Evolutionary conservation across 2,113 vertebrate genomes (phyloP).

Genomic region (Mustelus asterias): DNA sequence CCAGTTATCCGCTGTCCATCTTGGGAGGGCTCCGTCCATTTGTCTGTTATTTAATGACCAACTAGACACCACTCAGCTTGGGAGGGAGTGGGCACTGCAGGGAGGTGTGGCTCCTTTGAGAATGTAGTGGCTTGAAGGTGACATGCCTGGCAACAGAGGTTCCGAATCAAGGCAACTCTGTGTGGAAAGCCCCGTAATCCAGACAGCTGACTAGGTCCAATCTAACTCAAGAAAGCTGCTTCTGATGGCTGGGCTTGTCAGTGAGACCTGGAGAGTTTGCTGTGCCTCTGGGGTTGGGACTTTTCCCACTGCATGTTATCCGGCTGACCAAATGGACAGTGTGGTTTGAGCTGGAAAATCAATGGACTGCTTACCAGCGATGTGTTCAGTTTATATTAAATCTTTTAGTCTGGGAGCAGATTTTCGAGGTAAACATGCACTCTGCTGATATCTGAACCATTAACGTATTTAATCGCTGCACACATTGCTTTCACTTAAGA

Average conservation of each 20-base stretch:
- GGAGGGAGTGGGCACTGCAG: neutral
- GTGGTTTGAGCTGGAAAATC: neutral
- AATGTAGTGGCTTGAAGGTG: neutral
- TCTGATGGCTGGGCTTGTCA: neutral
- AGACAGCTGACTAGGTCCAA: neutral
- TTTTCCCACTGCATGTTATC: neutral
- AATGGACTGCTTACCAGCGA: neutral
- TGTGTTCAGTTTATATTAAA: neutral
- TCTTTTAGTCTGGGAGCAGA: neutral
- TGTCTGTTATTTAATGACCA: neutral
- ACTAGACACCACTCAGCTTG: neutral
- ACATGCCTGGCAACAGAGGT: neutral
- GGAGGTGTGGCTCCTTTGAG: neutral
- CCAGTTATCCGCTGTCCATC: neutral
- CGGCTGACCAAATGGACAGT: neutral
- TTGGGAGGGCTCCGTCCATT: neutral
- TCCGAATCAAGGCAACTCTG: neutral
- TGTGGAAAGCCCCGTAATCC: too few relatives aligned
- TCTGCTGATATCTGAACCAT: neutral
- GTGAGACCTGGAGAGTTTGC: neutral
- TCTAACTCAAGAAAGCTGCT: neutral
- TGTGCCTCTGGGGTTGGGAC: neutral
- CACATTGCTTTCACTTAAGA: too few relatives aligned
- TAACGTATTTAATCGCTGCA: neutral
- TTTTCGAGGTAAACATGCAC: neutral